Evolutionary conservation across 2,797 vertebrate genomes (phyloP).

Genomic region (Agapornis canus): DNA sequence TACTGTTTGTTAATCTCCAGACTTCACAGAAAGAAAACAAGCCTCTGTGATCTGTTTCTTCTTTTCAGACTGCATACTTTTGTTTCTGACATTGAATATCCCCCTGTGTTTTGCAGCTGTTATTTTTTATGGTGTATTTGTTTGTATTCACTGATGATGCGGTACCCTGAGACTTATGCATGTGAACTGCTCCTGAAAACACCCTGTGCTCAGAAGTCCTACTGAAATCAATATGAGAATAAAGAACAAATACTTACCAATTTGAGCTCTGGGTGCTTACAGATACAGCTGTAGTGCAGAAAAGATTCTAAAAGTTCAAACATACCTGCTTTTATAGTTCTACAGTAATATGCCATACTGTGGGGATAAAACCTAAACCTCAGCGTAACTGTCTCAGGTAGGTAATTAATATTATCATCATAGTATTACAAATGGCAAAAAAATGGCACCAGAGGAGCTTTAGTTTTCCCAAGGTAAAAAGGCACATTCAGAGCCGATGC

Average conservation of each 20-base stretch:
- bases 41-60: neutral
- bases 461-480: constrained; percentile 26
- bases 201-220: constrained; percentile 23
- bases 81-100: neutral
- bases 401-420: constrained; percentile 44
- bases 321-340: neutral
- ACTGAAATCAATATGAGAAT: constrained; percentile 49
- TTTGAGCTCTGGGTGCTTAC: constrained; percentile 26
- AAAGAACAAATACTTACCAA: constrained; percentile 33
- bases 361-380: constrained; percentile 12
- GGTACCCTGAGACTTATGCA: neutral
- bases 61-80: neutral
- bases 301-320: constrained; percentile 4
- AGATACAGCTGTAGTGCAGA: neutral
- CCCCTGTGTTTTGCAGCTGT: constrained; percentile 28
- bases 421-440: neutral
- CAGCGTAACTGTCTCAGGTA: constrained; percentile 1
- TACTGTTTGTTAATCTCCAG: constrained; percentile 17
- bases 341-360: neutral
- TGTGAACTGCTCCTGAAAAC: constrained; percentile 30
- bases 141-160: constrained; percentile 29
- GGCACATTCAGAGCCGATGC: neutral
- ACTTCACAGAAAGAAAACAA: neutral
- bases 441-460: neutral
- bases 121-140: constrained; percentile 8